A percentile compares a stretch with the other conserved stretches of the same genome.
phyloP scores from a whole-genome alignment of 2,888 invertebrate species.

The Drosophila diplacantha region DNA sequence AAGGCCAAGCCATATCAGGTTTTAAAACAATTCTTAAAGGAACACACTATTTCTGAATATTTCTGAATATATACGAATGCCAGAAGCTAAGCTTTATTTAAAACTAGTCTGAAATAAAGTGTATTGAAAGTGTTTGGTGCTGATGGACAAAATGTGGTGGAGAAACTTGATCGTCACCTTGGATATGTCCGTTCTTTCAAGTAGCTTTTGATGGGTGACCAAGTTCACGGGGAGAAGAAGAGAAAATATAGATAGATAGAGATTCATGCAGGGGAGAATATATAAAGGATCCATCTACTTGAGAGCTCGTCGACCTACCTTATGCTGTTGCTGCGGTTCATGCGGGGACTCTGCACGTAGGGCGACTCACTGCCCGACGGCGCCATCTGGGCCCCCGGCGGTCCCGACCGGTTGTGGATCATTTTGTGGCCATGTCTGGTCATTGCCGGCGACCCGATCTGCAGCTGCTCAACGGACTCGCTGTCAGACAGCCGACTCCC shows the following conservation, averaged over 20 bases:
- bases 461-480: slow-evolving; percentile 90
- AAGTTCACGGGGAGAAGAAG: slow-evolving; percentile 25
- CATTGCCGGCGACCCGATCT: slow-evolving; percentile 84
- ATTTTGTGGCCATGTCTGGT: slow-evolving; percentile 79
- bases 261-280: slow-evolving; percentile 24
- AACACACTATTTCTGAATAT: background rate
- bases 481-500: slow-evolving; percentile 90
- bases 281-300: background rate
- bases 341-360: slow-evolving; percentile 81
- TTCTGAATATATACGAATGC: background rate
- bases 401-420: slow-evolving; percentile 73
- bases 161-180: slow-evolving; percentile 80
- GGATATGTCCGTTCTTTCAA: slow-evolving; percentile 95
- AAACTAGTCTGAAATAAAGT: slow-evolving; percentile 26
- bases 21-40: background rate
- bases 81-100: slow-evolving; percentile 38
- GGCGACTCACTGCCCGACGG: slow-evolving; percentile 73
- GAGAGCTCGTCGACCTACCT: slow-evolving; percentile 81
- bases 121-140: slow-evolving; percentile 38
- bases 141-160: slow-evolving; percentile 28
- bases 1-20: background rate
- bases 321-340: slow-evolving; percentile 94
- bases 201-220: slow-evolving; percentile 81
- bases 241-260: slow-evolving; percentile 26
- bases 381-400: slow-evolving; percentile 43